Percentiles rank a stretch among this genome's conserved stretches.
phyloP scores from a whole-genome alignment of 2,113 vertebrate species.

The Ariopsis seemanni region DNA sequence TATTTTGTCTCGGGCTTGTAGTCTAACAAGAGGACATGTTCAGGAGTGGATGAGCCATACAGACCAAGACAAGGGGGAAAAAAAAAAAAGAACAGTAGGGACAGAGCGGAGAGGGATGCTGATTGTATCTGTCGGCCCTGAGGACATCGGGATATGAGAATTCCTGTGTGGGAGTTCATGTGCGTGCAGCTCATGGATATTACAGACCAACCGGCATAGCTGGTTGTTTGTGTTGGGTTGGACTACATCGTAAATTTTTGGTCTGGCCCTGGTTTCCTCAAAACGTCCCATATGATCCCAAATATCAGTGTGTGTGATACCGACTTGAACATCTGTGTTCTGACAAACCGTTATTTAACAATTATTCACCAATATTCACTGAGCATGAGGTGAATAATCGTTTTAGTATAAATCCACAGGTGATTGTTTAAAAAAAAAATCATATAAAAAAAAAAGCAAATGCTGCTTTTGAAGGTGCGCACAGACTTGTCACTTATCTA shows the following conservation, averaged over 20 bases:
- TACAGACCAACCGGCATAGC: not conserved
- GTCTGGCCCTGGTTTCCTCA: conserved; percentile 3
- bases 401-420: too few relatives aligned
- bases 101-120: not conserved
- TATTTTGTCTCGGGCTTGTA: not conserved
- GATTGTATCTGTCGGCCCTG: not conserved
- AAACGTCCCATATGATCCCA: not conserved
- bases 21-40: not conserved
- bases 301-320: not conserved
- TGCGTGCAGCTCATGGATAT: conserved; percentile 38
- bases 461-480: too few relatives aligned
- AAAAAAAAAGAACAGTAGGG: not conserved
- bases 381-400: too few relatives aligned
- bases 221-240: not conserved
- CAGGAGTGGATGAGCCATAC: not conserved
- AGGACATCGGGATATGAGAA: not conserved
- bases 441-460: too few relatives aligned
- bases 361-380: too few relatives aligned
- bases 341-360: too few relatives aligned
- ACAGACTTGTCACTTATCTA: too few relatives aligned
- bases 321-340: not conserved
- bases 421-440: too few relatives aligned
- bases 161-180: conserved; percentile 40
- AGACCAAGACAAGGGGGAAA: not conserved
- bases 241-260: not conserved